Conservation (phyloP, 2,113 vertebrate genomes). For the Peucedramus taeniatus region DNA sequence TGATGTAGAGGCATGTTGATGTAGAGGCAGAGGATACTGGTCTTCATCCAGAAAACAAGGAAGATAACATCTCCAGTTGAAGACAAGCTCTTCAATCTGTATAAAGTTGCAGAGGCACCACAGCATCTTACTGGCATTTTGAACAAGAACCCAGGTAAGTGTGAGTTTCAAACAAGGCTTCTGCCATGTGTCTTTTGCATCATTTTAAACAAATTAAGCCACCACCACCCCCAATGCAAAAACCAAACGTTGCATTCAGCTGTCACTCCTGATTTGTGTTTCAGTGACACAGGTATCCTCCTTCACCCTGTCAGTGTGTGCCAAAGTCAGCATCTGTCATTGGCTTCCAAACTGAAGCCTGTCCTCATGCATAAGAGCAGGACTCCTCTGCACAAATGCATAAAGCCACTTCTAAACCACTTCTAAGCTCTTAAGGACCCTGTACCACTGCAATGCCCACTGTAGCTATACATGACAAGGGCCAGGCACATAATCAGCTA, state of each 20-base stretch:
- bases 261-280: neutral
- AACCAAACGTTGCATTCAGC: neutral
- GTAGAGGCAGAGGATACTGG: neutral
- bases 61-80: neutral
- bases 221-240: neutral
- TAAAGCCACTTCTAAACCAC: neutral
- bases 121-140: neutral
- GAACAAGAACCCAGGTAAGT: neutral
- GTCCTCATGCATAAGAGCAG: neutral
- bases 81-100: neutral
- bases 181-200: neutral
- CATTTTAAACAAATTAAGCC: neutral
- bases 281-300: neutral
- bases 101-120: neutral
- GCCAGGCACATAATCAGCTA: neutral
- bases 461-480: accelerated
- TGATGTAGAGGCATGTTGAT: too few species aligned
- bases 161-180: neutral
- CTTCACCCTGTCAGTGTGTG: neutral
- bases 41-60: neutral
- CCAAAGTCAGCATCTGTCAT: neutral
- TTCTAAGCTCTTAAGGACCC: neutral
- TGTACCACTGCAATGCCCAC: neutral
- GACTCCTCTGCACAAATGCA: neutral
- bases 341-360: neutral